Evolutionary conservation across 2,888 invertebrate species (phyloP).

Genomic region (Lamellibrachia satsuma): DNA sequence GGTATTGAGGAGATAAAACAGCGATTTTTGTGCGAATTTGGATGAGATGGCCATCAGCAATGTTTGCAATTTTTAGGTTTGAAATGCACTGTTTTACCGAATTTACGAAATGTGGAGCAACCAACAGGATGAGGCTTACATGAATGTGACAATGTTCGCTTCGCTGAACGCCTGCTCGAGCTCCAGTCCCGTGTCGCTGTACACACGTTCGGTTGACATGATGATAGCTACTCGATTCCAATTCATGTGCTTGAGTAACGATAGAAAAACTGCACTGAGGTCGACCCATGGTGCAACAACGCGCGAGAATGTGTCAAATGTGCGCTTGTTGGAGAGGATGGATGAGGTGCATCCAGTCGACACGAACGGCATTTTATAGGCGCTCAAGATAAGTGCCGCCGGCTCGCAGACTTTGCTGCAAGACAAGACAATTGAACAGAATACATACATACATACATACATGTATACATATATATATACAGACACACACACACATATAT

Average conservation of each 20-base stretch:
- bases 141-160: background rate
- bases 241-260: background rate
- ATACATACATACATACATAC: background rate
- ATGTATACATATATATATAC: background rate
- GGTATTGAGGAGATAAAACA: too few relatives aligned
- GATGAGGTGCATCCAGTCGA: slow-evolving; percentile 19
- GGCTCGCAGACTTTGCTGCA: background rate
- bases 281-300: background rate
- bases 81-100: too few relatives aligned
- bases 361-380: background rate
- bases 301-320: background rate
- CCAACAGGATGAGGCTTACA: background rate
- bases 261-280: background rate
- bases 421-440: background rate
- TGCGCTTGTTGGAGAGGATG: background rate
- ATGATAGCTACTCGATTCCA: background rate
- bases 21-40: too few relatives aligned
- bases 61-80: too few relatives aligned
- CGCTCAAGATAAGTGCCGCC: background rate
- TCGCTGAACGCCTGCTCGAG: background rate
- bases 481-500: background rate
- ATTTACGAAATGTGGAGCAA: background rate
- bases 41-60: too few relatives aligned
- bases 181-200: background rate
- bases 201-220: background rate